Base-by-base conservation (phyloP, 2,888 invertebrate species). In the Allolobophora icterica region DNA sequence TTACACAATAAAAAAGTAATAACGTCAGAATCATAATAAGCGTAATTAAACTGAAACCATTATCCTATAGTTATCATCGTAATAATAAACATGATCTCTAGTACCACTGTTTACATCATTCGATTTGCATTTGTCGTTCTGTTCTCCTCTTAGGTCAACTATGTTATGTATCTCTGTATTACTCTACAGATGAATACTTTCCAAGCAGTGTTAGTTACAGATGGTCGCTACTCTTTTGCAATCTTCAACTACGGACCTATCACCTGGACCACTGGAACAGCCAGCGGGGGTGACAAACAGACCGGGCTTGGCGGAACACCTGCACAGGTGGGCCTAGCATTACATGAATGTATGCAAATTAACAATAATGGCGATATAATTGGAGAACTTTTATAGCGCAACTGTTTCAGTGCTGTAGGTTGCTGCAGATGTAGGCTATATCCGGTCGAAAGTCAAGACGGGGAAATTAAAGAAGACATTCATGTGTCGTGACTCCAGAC, bases 181-280 rank as follows among this genome's bases (percentile, higher is more conserved):
- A n/a, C n/a, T n/a, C n/a, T n/a, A n/a, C n/a, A n/a, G n/a, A n/a
- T n/a, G n/a, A n/a, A n/a, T n/a, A n/a, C 0, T 35, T 87, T 87
- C 38, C 87, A 87, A 35, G 19, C 87, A 1, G 87, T 87, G 19
- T 17, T 87, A 11, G 8, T 87, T 0, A 87, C 87, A 21, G 87
- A 87, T 38, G 87, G 87, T 21, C 33, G 34, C 6, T 38, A 87
- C 38, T 35, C 87, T 17, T 35, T 87, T 38, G 87, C 87, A 6
- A 38, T 87, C 34, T 87, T 87, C 87, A 87, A 87, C 87, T 87
- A 87, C 87, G 87, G 87, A 21, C 34, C 35, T 8, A 35, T 87
- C 3, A 87, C 35, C 24, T 87, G 87, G 87, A 87, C 87, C 6
- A 87, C 87, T 19, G 87, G 87, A 35, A 35, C 35, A 24, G 17